Evolutionary conservation across 2,113 vertebrate species (phyloP).

Genomic region (Euleptes europaea): DNA sequence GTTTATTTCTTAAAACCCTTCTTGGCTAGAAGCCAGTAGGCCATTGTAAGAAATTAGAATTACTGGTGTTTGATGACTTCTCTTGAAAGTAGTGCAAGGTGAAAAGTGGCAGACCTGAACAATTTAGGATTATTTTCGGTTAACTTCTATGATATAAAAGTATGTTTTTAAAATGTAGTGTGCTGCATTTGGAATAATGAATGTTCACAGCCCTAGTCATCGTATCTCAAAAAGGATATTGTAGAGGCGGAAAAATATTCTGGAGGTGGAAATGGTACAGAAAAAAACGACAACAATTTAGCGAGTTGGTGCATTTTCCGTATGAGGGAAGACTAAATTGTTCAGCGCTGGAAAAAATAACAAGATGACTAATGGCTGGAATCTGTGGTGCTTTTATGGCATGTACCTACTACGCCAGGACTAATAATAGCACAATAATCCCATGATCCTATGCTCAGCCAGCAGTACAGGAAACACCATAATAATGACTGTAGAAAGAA

Average conservation of each 20-base stretch:
- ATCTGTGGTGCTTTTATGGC: too few species aligned
- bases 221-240: background rate
- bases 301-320: background rate
- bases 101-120: slow-evolving; percentile 55
- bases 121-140: slow-evolving; percentile 56
- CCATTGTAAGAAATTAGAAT: slow-evolving; percentile 68
- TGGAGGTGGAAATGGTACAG: background rate
- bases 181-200: background rate
- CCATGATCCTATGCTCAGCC: too few species aligned
- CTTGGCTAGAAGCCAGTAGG: slow-evolving; percentile 66
- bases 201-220: background rate
- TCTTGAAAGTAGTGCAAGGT: slow-evolving; percentile 50
- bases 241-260: background rate
- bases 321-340: background rate
- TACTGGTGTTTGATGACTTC: slow-evolving; percentile 61
- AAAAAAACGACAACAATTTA: background rate
- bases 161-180: slow-evolving; percentile 45
- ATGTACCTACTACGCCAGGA: too few species aligned
- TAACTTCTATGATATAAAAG: slow-evolving; percentile 62
- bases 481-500: too few species aligned
- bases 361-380: too few species aligned
- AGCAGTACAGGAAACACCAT: too few species aligned
- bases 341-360: too few species aligned
- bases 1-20: slow-evolving; percentile 74
- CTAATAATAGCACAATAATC: too few species aligned